Base-by-base conservation (phyloP, 2,888 invertebrate genomes). In the Hydrotaea cyrtoneurina region DNA sequence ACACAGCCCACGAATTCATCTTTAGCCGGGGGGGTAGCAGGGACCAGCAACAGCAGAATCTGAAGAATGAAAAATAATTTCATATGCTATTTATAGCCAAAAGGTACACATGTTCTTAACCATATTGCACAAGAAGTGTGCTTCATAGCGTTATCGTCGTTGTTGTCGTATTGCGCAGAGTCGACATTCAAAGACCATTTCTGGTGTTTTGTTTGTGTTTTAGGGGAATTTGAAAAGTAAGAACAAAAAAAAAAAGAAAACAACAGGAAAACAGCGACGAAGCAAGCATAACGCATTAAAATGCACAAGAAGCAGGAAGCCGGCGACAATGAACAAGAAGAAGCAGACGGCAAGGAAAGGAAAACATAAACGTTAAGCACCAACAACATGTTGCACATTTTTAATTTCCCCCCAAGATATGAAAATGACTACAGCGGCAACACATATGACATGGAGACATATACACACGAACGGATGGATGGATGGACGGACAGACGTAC, bases 361-460 rank as follows among this genome's bases (percentile, higher is more conserved):
- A 36, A 73, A 71, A 26, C 73, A 79, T 79, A 43, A 80, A 82
- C 77, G 72, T 77, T 77, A 76, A 82, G 82, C 82, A 85, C 66
- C 79, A 79, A 62, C 73, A 85, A 85, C 82, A 85, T 85, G 82
- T 82, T 85, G 82, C 82, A 82, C 82, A 82, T 85, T 85, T 79
- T 79, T 74, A 85, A 79, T 85, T 74, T 73, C 43, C 43, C 79
- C 79, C 79, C 36, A 43, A 81, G 81, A 69, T 76, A 55, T 23
- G 36, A 64, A 5, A 43, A 26, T 62, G 62, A 62, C 69, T 43
- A 43, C 46, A 43, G 43, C n/a, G 31, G 31, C 69, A n/a, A 69
- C 21, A 8, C 17, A 23, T n/a, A n/a, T 11, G 15, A 43, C 43
- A 43, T 46, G 21, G 69, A 46, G 46, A 0, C 43, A 43, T 13